These are phyloP conservation scores for Cynocephalus volans DNA, from an alignment of 2,113 vertebrate species.

Conservation along the genomic window DNA sequence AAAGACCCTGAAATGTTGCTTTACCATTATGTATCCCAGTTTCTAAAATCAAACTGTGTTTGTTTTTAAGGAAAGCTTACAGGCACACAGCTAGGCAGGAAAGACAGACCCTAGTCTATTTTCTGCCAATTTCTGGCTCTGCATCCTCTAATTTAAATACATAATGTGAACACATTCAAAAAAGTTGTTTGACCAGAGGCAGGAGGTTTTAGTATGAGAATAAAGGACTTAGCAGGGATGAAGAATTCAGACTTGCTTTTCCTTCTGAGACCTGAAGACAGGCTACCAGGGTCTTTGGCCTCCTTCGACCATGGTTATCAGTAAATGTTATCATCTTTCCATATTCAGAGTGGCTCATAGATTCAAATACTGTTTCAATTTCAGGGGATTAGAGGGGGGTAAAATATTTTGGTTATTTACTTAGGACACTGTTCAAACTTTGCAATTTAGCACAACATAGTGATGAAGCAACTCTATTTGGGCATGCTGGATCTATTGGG, in stretches of 20 bases:
- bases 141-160: background rate
- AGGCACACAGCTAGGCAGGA: background rate
- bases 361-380: background rate
- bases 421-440: background rate
- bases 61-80: constrained; percentile 23
- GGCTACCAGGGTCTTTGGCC: background rate
- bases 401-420: constrained; percentile 17
- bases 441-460: background rate
- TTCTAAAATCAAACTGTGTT: background rate
- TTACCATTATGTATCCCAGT: background rate
- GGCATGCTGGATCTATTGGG: background rate
- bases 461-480: background rate
- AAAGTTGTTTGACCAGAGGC: background rate
- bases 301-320: background rate
- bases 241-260: background rate
- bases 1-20: background rate
- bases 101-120: background rate
- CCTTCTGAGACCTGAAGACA: background rate
- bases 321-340: background rate
- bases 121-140: background rate
- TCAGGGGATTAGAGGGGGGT: background rate
- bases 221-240: background rate
- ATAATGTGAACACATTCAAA: background rate
- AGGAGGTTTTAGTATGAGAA: background rate
- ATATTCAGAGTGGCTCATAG: background rate